Evolutionary conservation across 2,797 vertebrate species (phyloP).

Genomic region (Alectoris magna): DNA sequence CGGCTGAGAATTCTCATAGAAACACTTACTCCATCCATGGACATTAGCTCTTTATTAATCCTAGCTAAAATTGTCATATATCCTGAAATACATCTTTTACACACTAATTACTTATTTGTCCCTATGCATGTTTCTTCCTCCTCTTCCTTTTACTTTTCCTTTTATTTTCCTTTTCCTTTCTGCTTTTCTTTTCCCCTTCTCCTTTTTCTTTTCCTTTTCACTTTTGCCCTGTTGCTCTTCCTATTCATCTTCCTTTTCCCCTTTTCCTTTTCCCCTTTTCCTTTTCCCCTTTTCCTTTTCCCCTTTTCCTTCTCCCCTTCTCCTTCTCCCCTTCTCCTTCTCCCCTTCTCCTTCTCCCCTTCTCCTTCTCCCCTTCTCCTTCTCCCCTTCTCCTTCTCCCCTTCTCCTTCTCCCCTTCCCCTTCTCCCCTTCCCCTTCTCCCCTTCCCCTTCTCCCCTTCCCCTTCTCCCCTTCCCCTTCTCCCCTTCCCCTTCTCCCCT

Average conservation of each 20-base stretch:
- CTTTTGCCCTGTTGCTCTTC: background rate
- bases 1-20: background rate
- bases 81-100: background rate
- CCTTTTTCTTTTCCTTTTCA: too few relatives aligned
- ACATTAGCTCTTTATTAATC: background rate
- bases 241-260: background rate
- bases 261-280: background rate
- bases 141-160: background rate
- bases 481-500: background rate
- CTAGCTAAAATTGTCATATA: background rate
- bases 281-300: background rate
- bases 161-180: background rate
- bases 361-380: too few relatives aligned
- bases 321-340: too few relatives aligned
- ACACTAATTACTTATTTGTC: background rate
- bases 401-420: background rate
- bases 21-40: background rate
- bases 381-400: too few relatives aligned
- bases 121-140: background rate
- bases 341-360: too few relatives aligned
- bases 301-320: too few relatives aligned
- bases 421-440: too few relatives aligned
- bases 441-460: too few relatives aligned
- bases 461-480: too few relatives aligned
- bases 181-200: too few relatives aligned